These are phyloP conservation scores for Lagopus leucura DNA, from an alignment of 2,113 vertebrate genomes.

Conservation along the genomic window DNA sequence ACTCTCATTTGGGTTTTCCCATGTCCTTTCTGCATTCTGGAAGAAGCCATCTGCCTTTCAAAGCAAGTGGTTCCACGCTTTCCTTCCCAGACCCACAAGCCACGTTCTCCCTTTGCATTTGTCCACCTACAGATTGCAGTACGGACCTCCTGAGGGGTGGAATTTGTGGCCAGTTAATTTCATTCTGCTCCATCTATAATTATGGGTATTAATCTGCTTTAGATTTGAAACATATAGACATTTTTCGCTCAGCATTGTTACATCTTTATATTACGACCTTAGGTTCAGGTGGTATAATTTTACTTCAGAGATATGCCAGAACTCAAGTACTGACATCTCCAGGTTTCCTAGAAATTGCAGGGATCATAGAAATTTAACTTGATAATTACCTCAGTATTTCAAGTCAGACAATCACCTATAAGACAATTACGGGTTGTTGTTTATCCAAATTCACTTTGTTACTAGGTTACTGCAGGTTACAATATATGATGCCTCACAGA, in stretches of 20 bases:
- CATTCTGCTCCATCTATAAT: background rate
- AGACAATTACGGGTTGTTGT: conserved; percentile 80
- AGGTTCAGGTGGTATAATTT: conserved; percentile 76
- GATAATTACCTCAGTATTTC: conserved; percentile 81
- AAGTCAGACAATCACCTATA: conserved; percentile 73
- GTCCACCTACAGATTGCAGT: fast-evolving
- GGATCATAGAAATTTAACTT: conserved; percentile 81
- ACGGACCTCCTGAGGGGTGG: background rate
- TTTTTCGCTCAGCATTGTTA: conserved; percentile 76
- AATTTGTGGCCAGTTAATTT: background rate
- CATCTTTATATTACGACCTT: conserved; percentile 80
- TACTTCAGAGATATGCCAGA: conserved; percentile 74
- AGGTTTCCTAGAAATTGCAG: conserved; percentile 79
- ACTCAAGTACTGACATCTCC: conserved; percentile 62
- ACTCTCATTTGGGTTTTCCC: background rate
- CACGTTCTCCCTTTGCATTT: background rate
- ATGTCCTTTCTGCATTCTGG: background rate
- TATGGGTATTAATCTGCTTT: background rate
- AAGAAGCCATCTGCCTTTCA: background rate
- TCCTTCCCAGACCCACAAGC: background rate
- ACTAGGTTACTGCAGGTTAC: conserved; percentile 46
- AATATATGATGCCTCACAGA: background rate
- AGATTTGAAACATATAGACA: conserved; percentile 23
- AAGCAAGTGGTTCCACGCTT: background rate
- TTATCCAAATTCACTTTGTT: conserved; percentile 75